Evolutionary conservation across 2,113 vertebrate species (phyloP).

Genomic region (Speoplatyrhinus poulsoni): DNA sequence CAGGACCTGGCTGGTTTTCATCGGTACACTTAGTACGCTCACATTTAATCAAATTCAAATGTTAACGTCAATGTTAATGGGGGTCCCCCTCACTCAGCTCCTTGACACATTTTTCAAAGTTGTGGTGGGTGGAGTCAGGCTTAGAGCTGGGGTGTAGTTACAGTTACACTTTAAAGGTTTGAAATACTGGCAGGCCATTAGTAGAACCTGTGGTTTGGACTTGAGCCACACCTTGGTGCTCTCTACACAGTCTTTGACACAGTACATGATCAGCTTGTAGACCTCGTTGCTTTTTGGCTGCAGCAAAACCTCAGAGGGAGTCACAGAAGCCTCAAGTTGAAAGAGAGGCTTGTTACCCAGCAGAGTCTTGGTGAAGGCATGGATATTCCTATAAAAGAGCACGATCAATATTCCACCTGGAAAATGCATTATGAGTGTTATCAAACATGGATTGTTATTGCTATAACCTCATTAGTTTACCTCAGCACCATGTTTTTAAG

Average conservation of each 20-base stretch:
- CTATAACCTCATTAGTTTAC: constrained; percentile 62
- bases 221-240: constrained; percentile 80
- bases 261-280: constrained; percentile 79
- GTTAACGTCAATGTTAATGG: too few relatives aligned
- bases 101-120: too few relatives aligned
- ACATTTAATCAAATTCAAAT: too few relatives aligned
- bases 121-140: too few relatives aligned
- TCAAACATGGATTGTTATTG: neutral
- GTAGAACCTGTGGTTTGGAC: neutral
- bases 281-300: constrained; percentile 83
- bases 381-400: constrained; percentile 81
- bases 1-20: too few relatives aligned
- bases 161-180: neutral
- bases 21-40: too few relatives aligned
- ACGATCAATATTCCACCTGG: neutral
- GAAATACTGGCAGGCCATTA: neutral
- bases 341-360: constrained; percentile 79
- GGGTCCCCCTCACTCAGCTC: too few relatives aligned
- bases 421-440: neutral
- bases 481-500: constrained; percentile 85
- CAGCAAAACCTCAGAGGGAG: constrained; percentile 82
- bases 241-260: constrained; percentile 82
- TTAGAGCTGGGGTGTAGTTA: too few relatives aligned
- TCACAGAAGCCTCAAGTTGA: constrained; percentile 83
- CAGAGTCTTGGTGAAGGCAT: constrained; percentile 79